Conservation (phyloP, 2,113 vertebrate species). For the Gopherus flavomarginatus region DNA sequence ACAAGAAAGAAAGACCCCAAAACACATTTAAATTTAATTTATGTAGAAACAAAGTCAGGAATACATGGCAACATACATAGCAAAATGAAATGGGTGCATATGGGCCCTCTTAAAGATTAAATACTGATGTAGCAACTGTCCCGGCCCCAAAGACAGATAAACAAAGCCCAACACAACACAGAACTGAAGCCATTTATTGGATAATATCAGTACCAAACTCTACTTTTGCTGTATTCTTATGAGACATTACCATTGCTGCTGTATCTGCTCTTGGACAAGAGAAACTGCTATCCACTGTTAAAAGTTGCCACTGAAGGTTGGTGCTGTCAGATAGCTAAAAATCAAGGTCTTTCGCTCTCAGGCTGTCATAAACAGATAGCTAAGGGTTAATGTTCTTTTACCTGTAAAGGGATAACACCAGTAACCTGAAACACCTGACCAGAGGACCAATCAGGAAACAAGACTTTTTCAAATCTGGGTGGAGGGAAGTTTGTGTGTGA, state of each 20-base stretch:
- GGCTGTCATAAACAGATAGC: no score
- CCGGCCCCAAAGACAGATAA: not conserved
- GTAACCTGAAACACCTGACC: no score
- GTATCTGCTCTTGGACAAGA: not conserved
- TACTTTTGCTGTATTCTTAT: not conserved
- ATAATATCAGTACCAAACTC: not conserved
- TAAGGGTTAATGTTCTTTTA: no score
- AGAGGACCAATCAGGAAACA: no score
- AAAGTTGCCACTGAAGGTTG: not conserved
- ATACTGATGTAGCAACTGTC: not conserved
- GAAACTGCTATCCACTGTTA: not conserved
- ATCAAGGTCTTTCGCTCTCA: not conserved
- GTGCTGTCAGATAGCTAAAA: not conserved
- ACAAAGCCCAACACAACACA: not conserved
- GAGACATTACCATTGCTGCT: not conserved
- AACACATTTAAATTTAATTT: not conserved
- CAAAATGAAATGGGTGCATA: not conserved
- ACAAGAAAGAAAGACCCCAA: not conserved
- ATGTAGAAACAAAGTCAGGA: not conserved
- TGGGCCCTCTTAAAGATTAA: slow-evolving; percentile 7
- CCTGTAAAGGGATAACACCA: no score
- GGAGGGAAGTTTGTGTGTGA: no score
- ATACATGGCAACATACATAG: not conserved
- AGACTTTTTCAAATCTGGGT: no score
- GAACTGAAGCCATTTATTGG: not conserved